Conservation (phyloP, 2,797 vertebrate genomes). For the Sebastes hubbsi region DNA sequence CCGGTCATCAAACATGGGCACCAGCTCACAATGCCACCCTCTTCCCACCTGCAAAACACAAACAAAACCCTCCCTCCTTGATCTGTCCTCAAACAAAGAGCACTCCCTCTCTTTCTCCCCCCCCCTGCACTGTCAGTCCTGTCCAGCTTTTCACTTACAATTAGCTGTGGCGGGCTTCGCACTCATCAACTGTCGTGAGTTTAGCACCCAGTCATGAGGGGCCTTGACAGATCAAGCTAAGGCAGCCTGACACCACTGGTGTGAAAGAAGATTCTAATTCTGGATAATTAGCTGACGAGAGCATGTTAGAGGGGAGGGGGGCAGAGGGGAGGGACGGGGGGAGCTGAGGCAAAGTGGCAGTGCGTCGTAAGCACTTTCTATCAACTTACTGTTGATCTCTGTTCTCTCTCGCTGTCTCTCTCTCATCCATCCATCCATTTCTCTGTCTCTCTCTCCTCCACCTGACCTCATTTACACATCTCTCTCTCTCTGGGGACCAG, state of each 20-base stretch:
- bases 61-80: conserved; percentile 66
- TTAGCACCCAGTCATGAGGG: conserved; percentile 85
- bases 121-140: conserved; percentile 76
- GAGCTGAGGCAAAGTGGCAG: conserved; percentile 76
- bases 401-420: conserved; percentile 48
- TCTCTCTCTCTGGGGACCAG: not conserved
- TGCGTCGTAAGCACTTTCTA: conserved; percentile 83
- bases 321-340: not conserved
- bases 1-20: conserved; percentile 52
- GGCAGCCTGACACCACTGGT: conserved; percentile 84
- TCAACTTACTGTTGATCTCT: conserved; percentile 76
- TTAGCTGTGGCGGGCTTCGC: conserved; percentile 86
- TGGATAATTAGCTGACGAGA: conserved; percentile 87
- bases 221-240: conserved; percentile 83
- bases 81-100: conserved; percentile 65
- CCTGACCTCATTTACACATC: conserved; percentile 57
- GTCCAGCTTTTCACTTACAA: conserved; percentile 96
- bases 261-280: conserved; percentile 89
- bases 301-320: conserved; percentile 66
- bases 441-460: conserved; percentile 23
- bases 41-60: conserved; percentile 73
- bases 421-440: conserved; percentile 33
- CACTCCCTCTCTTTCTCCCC: conserved; percentile 2
- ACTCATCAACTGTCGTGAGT: conserved; percentile 84
- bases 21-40: conserved; percentile 56